Evolutionary conservation across 2,888 invertebrate genomes (phyloP), one percentile per base, ranked within the genome.

Genomic region (Sepioteuthis lessoniana): DNA sequence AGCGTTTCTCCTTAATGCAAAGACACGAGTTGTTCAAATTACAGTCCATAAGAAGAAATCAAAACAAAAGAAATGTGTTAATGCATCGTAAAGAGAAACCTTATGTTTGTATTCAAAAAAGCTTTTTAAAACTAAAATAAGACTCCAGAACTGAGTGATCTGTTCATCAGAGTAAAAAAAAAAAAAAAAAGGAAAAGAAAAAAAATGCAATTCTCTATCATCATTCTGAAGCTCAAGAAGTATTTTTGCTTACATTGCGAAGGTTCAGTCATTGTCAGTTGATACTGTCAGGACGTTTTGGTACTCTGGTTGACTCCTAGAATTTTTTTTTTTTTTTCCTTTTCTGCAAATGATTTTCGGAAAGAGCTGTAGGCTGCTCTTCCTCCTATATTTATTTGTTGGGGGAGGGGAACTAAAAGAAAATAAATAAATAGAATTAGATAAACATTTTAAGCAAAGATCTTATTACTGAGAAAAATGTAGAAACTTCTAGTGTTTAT

Each of bases 21-120:
- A 76, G 76, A 76, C 3, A 16, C 19, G 76, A 76, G 76, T 76
- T 19, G 76, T 76, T 76, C 76, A n/a, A 76, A 76, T 76, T 76
- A 76, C 76, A 76, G 16, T 19, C 76, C n/a, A 76, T 76, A 16
- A 76, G 76, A 76, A n/a, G 10, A n/a, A 76, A 76, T 76, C 76
- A 76, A 76, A 76, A 76, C 76, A 76, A 76, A 76, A 76, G 76
- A n/a, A 76, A 76, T 13, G 76, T 76, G 76, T 76, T 76, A 76
- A n/a, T 76, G n/a, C 76, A n/a, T n/a, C n/a, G 76, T n/a, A 76
- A 76, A 76, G 76, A n/a, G 76, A 76, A 76, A 76, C 76, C 76
- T 76, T n/a, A n/a, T 76, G 76, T 76, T 76, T 76, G 76, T 76
- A n/a, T 76, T 76, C 16, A n/a, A 76, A 60, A 76, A 76, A 76